Evolutionary conservation across 1,140 invertebrate species (phyloP), one percentile per base, ranked within the genome.

Genomic region (Bathynomus jamesi): DNA sequence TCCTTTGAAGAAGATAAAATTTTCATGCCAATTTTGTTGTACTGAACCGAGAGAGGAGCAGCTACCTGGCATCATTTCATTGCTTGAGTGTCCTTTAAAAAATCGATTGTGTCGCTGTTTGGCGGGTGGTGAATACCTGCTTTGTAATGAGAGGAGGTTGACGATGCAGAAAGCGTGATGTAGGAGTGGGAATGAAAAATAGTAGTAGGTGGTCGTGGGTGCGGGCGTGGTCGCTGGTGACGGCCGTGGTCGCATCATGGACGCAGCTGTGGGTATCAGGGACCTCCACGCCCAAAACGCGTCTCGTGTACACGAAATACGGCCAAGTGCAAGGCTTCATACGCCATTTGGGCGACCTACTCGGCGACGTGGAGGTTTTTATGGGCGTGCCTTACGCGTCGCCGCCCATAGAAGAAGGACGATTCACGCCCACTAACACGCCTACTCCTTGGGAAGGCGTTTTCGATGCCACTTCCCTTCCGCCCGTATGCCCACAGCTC

Each of bases 351-450:
- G 76, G 72, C 4, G 69, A 77, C 63, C 72, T 72, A 80, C 84
- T 96, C 64, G 91, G 91, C 80, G 89, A 93, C 60, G 93, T 97
- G 10, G 94, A 96, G 83, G 91, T 95, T 66, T 99, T 96, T 81
- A 86, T 93, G 11, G 96, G 96, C 0, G 90, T 97, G 53, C 94
- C 95, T 0, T 99, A 98, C 81, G 96, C 95, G 13, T 94, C 93
- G 28, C 91, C 96, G 28, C 95, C 95, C 3, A 85, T 92, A 2
- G 94, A 94, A n/a, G 89, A 89, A 66, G 84, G 98, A 27, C 85
- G 96, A 31, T 96, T 98, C 80, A 96, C 96, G 91, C 94, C 94
- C 4, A 94, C 94, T 11, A 93, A 95, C 0, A 94, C 90, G 53
- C 89, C 91, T 0, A 90, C 92, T 3, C 87, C 92, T 70, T 96